Evolutionary conservation across 2,797 vertebrate species (phyloP).

Genomic region (Thripadectes ignobilis): DNA sequence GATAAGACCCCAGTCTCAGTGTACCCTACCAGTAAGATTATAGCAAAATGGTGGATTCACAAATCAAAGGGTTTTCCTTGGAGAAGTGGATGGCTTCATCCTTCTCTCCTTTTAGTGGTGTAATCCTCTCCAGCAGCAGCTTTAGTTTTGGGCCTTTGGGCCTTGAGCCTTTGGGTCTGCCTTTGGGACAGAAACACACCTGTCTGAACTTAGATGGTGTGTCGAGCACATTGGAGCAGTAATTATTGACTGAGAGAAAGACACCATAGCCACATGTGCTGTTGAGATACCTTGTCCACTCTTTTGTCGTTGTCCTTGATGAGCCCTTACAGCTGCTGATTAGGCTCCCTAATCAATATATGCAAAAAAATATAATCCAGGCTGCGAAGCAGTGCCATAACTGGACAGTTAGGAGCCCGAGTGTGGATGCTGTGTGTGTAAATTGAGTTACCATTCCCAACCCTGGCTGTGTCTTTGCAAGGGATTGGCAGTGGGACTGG

Average conservation of each 20-base stretch:
- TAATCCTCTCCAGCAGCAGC: background rate
- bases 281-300: background rate
- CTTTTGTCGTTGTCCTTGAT: background rate
- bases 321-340: background rate
- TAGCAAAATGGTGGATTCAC: background rate
- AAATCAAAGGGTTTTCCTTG: background rate
- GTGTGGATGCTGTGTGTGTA: background rate
- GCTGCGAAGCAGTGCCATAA: background rate
- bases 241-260: background rate
- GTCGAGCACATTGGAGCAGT: rapidly evolving
- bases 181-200: background rate
- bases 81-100: background rate
- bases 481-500: background rate
- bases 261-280: background rate
- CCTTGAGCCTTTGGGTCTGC: background rate
- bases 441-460: background rate
- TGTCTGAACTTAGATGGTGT: background rate
- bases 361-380: background rate
- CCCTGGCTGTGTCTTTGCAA: background rate
- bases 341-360: background rate
- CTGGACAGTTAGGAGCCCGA: background rate
- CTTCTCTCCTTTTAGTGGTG: background rate
- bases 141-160: background rate
- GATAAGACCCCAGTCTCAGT: background rate
- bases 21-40: background rate